phyloP scores from a whole-genome alignment of 2,888 invertebrate genomes.

The Tribolium freemani region DNA sequence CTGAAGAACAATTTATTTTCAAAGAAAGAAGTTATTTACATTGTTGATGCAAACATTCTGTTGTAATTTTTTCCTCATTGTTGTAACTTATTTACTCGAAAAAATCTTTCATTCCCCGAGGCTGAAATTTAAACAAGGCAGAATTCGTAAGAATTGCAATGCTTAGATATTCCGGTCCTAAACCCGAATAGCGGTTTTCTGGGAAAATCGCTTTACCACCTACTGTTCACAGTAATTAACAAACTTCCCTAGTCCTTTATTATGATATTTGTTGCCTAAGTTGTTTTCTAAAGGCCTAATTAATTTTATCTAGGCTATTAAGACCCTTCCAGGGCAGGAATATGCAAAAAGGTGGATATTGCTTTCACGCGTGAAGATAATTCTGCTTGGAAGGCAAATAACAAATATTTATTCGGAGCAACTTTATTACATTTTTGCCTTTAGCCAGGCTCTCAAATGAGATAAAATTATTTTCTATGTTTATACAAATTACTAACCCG shows the following conservation, averaged over 20 bases:
- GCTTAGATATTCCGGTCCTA: background rate
- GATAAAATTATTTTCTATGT: background rate
- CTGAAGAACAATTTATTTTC: no score
- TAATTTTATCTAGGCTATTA: background rate
- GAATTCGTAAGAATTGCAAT: background rate
- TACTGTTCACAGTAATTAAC: constrained; percentile 1
- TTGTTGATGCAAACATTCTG: background rate
- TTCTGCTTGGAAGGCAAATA: background rate
- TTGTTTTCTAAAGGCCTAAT: background rate
- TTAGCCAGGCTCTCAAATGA: background rate
- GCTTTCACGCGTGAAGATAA: background rate
- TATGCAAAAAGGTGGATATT: background rate
- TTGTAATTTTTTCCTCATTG: no score
- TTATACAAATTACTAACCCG: background rate
- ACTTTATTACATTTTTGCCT: background rate
- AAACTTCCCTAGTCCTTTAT: constrained; percentile 4
- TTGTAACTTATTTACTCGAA: background rate
- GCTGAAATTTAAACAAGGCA: background rate
- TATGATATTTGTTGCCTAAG: constrained; percentile 5
- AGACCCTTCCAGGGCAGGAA: background rate
- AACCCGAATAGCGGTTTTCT: background rate
- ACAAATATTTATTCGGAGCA: background rate
- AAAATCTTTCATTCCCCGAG: background rate
- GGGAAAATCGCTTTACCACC: constrained; percentile 2
- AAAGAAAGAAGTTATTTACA: background rate